phyloP scores from a whole-genome alignment of 2,113 vertebrate genomes.

The Melanerpes formicivorus region DNA sequence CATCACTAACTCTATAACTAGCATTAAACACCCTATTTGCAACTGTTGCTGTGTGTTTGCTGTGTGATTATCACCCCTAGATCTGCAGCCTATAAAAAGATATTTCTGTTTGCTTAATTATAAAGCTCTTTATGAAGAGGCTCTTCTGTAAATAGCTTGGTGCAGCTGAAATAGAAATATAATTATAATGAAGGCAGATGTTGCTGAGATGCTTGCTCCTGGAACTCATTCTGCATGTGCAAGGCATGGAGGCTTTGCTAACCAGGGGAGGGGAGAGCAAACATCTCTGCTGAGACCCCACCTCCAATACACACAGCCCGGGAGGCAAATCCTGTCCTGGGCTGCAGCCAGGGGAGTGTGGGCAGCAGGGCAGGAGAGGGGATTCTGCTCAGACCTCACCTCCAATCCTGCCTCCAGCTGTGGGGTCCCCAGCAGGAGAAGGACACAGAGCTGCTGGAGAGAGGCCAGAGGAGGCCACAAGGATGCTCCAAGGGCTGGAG shows the following conservation, averaged over 20 bases:
- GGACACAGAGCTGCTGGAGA: no score
- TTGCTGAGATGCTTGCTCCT: conserved; percentile 81
- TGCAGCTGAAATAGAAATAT: conserved; percentile 89
- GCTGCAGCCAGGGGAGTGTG: no score
- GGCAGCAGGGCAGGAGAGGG: no score
- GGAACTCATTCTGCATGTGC: conserved; percentile 79
- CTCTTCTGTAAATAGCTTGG: conserved; percentile 87
- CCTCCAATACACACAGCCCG: no score
- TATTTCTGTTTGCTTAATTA: conserved; percentile 90
- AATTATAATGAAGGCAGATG: conserved; percentile 88
- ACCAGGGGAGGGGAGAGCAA: conserved; percentile 21
- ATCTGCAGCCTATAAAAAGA: conserved; percentile 77
- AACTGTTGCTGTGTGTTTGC: conserved; percentile 87
- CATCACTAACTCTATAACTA: conserved; percentile 83
- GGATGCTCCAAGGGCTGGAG: no score
- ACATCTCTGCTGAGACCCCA: neutral
- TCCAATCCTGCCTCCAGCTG: no score
- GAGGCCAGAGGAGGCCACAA: no score
- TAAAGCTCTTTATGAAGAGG: conserved; percentile 86
- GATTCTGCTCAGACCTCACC: neutral
- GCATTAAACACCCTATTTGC: conserved; percentile 85
- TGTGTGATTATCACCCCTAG: conserved; percentile 86
- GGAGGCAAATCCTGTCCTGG: no score
- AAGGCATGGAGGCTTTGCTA: conserved; percentile 69
- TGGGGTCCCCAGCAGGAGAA: no score